Percentiles rank a stretch among this genome's conserved stretches.
phyloP scores from a whole-genome alignment of 2,113 vertebrate species.

The Callionymus lyra region DNA sequence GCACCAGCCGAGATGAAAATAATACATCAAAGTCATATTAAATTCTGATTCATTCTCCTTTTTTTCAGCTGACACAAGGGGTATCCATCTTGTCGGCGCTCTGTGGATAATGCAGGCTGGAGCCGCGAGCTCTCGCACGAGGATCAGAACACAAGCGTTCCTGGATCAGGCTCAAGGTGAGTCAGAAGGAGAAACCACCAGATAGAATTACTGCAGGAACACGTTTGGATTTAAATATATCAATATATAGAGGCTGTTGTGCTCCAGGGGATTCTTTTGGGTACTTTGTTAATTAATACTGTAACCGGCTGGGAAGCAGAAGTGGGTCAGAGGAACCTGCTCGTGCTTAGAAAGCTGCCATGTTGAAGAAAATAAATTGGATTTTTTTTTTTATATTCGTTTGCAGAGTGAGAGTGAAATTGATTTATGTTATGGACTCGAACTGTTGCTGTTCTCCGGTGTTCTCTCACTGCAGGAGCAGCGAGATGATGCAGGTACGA shows the following conservation, averaged over 20 bases:
- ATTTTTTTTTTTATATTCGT: conserved; percentile 50
- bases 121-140: conserved; percentile 12
- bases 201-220: no score
- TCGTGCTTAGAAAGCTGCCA: conserved; percentile 25
- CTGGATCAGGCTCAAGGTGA: conserved; percentile 31
- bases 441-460: no score
- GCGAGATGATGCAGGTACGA: conserved; percentile 31
- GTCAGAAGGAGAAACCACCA: conserved; percentile 14
- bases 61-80: conserved; percentile 37
- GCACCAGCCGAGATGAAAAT: conserved; percentile 49
- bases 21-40: conserved; percentile 62
- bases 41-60: conserved; percentile 53
- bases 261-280: conserved; percentile 3
- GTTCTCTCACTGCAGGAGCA: conserved; percentile 44
- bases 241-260: no score
- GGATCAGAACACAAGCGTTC: conserved; percentile 23
- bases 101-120: conserved; percentile 39
- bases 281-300: conserved; percentile 33
- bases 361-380: conserved; percentile 46
- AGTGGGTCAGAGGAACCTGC: conserved; percentile 33
- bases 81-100: conserved; percentile 37
- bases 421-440: conserved; percentile 47
- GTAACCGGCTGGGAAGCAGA: conserved; percentile 21
- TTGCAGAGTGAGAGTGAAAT: conserved; percentile 38
- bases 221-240: conserved; percentile 13